phyloP scores from a whole-genome alignment of 2,113 vertebrate species.

The Hippocampus comes region DNA sequence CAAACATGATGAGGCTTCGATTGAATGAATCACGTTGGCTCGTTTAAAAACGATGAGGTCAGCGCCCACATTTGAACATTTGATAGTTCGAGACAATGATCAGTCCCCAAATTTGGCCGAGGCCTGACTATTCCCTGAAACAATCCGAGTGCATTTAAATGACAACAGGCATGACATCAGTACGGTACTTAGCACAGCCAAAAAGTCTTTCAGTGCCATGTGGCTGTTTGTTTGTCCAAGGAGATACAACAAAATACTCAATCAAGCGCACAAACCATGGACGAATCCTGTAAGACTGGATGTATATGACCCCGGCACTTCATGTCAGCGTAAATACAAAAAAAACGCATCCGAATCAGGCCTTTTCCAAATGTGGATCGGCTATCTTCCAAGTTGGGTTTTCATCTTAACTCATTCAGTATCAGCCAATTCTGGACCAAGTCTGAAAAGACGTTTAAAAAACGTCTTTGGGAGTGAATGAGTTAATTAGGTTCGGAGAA shows the following conservation, averaged over 20 bases:
- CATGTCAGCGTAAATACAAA: no score
- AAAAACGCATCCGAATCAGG: no score
- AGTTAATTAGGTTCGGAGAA: no score
- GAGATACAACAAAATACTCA: not conserved
- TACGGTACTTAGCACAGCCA: slow-evolving; percentile 4
- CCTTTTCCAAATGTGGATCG: not conserved
- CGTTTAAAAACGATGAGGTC: slow-evolving; percentile 44
- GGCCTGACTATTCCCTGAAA: slow-evolving; percentile 8
- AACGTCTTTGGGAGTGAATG: no score
- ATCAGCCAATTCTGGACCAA: no score
- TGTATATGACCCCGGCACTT: not conserved
- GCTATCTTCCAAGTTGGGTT: not conserved
- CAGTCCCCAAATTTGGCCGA: slow-evolving; percentile 14
- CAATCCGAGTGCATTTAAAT: slow-evolving; percentile 28
- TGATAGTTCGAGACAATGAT: slow-evolving; percentile 13
- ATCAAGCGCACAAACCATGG: not conserved
- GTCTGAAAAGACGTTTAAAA: no score
- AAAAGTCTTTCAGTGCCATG: not conserved
- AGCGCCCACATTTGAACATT: slow-evolving; percentile 25
- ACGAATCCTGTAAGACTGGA: not conserved
- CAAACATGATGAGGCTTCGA: slow-evolving; percentile 3
- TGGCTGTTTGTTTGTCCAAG: not conserved
- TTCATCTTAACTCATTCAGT: no score
- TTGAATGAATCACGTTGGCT: slow-evolving; percentile 60
- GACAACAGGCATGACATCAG: slow-evolving; percentile 43